Percentiles rank a stretch among this genome's conserved stretches.
Evolutionary conservation across 1,140 invertebrate species (phyloP).

Genomic region (Conus ventricosus): DNA sequence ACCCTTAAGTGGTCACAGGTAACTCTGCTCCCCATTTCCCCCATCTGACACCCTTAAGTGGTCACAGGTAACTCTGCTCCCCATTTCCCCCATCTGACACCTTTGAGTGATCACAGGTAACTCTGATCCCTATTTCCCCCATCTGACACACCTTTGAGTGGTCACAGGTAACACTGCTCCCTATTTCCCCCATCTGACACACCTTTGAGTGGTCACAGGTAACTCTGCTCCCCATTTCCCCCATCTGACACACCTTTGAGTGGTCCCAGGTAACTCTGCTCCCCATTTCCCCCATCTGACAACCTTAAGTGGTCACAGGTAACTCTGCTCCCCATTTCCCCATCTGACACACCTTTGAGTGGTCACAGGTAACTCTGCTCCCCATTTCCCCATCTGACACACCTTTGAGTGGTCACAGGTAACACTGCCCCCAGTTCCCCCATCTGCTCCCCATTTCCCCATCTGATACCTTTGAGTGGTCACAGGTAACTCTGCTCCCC

Average conservation of each 20-base stretch:
- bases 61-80: conserved; percentile 82
- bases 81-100: conserved; percentile 82
- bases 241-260: conserved; percentile 78
- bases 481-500: conserved; percentile 81
- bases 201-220: conserved; percentile 84
- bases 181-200: conserved; percentile 82
- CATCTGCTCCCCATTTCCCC: conserved; percentile 77
- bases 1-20: conserved; percentile 84
- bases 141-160: conserved; percentile 80
- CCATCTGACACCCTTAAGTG: conserved; percentile 80
- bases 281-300: conserved; percentile 82
- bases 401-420: conserved; percentile 84
- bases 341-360: conserved; percentile 82
- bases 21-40: conserved; percentile 74
- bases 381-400: conserved; percentile 81
- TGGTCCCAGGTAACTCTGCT: conserved; percentile 83
- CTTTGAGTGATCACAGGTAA: conserved; percentile 84
- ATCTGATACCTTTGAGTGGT: conserved; percentile 82
- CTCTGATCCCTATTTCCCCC: conserved; percentile 80
- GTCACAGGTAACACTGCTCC: conserved; percentile 70
- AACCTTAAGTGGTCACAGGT: conserved; percentile 84
- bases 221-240: conserved; percentile 57
- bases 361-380: conserved; percentile 84
- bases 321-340: conserved; percentile 75
- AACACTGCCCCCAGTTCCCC: conserved; percentile 79